These are phyloP conservation scores for Strongylocentrotus purpuratus DNA, from an alignment of 35 echinoderm and acorn worm species.

Conservation along the genomic window DNA sequence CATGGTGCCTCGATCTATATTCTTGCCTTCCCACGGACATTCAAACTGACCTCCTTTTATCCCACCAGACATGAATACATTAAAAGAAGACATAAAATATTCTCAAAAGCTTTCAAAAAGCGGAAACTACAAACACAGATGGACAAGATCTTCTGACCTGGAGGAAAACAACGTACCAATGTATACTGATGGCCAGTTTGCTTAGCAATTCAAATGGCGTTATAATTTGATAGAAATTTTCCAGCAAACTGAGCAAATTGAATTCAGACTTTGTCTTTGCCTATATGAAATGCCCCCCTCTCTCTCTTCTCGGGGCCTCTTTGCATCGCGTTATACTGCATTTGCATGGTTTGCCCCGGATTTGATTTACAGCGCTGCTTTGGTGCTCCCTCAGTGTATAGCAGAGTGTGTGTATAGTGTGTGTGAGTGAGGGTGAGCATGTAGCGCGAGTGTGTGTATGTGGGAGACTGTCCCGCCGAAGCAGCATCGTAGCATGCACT, in stretches of 20 bases:
- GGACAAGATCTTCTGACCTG: background rate
- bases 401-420: background rate
- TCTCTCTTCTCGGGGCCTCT: background rate
- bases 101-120: background rate
- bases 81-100: background rate
- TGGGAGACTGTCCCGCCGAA: slow-evolving; percentile 1
- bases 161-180: background rate
- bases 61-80: slow-evolving; percentile 28
- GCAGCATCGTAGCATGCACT: background rate
- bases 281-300: slow-evolving; percentile 29
- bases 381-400: background rate
- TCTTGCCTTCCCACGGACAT: background rate
- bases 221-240: slow-evolving; percentile 49
- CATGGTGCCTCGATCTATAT: slow-evolving; percentile 25
- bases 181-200: slow-evolving; percentile 29
- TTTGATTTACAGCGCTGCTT: slow-evolving; percentile 34
- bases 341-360: slow-evolving; percentile 52
- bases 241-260: slow-evolving; percentile 25
- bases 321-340: slow-evolving; percentile 15
- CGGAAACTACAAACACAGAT: background rate
- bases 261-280: slow-evolving; percentile 44
- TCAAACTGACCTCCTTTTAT: slow-evolving; percentile 43
- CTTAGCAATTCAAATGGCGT: slow-evolving; percentile 49
- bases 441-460: background rate
- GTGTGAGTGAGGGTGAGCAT: background rate